A percentile compares a stretch with the other conserved stretches of the same genome.
These are phyloP conservation scores for Cyprinodon tularosa DNA, from an alignment of 2,113 vertebrate genomes.

Conservation along the genomic window DNA sequence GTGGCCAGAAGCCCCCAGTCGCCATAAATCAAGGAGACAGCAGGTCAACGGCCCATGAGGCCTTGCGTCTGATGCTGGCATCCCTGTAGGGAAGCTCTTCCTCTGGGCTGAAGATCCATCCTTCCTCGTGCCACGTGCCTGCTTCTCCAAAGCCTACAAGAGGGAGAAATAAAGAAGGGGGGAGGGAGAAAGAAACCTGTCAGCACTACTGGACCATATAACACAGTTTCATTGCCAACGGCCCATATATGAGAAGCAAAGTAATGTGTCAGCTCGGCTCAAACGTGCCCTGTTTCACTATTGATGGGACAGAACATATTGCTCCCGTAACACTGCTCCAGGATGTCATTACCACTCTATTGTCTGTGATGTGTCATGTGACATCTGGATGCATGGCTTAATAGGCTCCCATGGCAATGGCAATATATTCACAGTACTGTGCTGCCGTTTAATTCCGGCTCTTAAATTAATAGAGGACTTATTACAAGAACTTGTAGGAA, in stretches of 20 bases:
- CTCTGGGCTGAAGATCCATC: conserved; percentile 63
- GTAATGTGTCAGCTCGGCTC: conserved; percentile 70
- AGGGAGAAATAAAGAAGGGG: conserved; percentile 41
- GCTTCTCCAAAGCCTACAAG: conserved; percentile 64
- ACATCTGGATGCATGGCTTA: conserved; percentile 35
- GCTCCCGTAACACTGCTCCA: conserved; percentile 43
- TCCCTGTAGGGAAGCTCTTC: conserved; percentile 65
- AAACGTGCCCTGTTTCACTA: conserved; percentile 43
- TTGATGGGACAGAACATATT: conserved; percentile 54
- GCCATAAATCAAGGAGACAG: conserved; percentile 78
- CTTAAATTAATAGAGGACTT: conserved; percentile 49
- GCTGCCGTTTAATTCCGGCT: conserved; percentile 40
- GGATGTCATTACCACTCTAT: conserved; percentile 49
- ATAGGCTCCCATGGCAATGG: conserved; percentile 29
- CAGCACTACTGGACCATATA: conserved; percentile 79
- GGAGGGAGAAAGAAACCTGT: conserved; percentile 72
- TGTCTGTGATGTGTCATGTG: conserved; percentile 31
- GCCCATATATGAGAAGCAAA: conserved; percentile 65
- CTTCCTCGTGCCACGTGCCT: conserved; percentile 62
- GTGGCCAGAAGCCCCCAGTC: conserved; percentile 63
- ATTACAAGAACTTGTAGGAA: conserved; percentile 39
- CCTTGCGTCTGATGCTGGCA: conserved; percentile 62
- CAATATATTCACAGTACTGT: conserved; percentile 46
- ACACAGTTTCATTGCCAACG: conserved; percentile 68
- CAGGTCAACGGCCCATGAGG: conserved; percentile 71